Conservation (phyloP, 2,113 vertebrate genomes). For the Arizona elegans region DNA sequence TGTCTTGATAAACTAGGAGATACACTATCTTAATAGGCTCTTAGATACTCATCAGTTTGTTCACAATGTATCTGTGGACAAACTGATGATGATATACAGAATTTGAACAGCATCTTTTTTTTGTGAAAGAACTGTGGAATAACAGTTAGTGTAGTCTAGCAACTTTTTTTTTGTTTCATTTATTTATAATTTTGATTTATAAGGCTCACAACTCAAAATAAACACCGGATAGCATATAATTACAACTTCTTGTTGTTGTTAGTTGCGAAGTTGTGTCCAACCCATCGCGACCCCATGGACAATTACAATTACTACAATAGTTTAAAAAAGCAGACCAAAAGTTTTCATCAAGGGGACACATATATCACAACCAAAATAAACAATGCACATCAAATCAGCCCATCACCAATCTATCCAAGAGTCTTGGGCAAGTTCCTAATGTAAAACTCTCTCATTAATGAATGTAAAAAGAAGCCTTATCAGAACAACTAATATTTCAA, state of each 20-base stretch:
- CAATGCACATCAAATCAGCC: background rate
- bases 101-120: background rate
- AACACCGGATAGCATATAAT: background rate
- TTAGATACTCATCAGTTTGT: too few species aligned
- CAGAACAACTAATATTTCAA: background rate
- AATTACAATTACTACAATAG: background rate
- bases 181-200: background rate
- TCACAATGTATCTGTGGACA: background rate
- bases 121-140: background rate
- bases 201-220: background rate
- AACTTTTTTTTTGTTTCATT: background rate
- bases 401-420: background rate
- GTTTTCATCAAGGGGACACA: background rate
- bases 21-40: background rate
- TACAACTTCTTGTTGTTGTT: background rate
- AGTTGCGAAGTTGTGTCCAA: too few species aligned
- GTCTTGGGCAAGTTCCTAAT: background rate
- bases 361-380: background rate
- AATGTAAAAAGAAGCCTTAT: background rate
- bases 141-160: background rate
- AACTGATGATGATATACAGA: background rate
- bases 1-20: background rate
- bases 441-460: background rate
- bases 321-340: background rate
- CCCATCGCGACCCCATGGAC: too few species aligned